Conservation (phyloP, 2,113 vertebrate genomes). For the Crotalus helleri region DNA sequence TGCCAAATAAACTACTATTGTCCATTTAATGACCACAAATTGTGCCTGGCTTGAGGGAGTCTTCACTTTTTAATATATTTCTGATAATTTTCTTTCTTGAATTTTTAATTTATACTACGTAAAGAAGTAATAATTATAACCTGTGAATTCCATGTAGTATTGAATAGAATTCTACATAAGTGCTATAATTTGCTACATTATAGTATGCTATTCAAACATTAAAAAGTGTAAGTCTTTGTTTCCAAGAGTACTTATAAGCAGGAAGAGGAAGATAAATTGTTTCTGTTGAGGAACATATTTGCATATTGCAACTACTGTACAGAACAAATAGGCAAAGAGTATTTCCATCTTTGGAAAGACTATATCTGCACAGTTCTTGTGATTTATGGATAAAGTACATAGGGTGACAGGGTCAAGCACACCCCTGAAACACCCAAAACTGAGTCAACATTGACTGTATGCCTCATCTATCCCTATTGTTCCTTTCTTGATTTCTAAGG, state of each 20-base stretch:
- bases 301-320: background rate
- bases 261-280: background rate
- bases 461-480: constrained; percentile 12
- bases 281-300: background rate
- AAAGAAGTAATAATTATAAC: background rate
- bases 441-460: background rate
- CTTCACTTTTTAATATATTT: background rate
- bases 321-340: background rate
- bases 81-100: background rate
- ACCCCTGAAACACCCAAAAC: background rate
- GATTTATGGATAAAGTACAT: background rate
- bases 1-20: background rate
- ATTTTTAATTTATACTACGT: background rate
- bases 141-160: background rate
- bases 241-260: background rate
- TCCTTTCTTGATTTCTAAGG: constrained; percentile 36
- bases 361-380: background rate
- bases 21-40: background rate
- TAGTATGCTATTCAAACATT: background rate
- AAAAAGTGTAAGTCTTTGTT: background rate
- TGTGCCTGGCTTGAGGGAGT: background rate
- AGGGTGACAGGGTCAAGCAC: background rate
- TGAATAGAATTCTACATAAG: background rate
- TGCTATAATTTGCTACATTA: background rate
- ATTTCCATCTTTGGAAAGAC: background rate